A percentile compares a stretch with the other conserved stretches of the same genome.
Conservation (phyloP, 2,888 invertebrate genomes). For the Chaitophorus viminalis region DNA sequence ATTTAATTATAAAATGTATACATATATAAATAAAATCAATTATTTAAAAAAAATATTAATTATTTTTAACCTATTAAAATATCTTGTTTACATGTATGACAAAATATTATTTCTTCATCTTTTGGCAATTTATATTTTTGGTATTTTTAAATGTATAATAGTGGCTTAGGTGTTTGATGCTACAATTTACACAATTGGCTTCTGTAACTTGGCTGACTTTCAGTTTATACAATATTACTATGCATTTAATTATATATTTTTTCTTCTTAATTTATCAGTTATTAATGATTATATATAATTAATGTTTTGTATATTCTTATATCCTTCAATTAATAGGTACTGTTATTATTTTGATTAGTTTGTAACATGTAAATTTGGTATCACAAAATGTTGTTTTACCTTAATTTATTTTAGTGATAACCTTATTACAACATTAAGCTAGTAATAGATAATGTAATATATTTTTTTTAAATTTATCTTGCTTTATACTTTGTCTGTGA, state of each 20-base stretch:
- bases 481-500: too few species aligned
- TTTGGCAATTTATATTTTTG: not conserved
- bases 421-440: too few species aligned
- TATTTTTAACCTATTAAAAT: not conserved
- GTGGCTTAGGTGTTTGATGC: not conserved
- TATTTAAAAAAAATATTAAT: not conserved
- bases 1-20: not conserved
- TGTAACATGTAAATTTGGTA: not conserved
- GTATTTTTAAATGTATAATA: slow-evolving; percentile 3
- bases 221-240: slow-evolving; percentile 12
- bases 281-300: not conserved
- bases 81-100: not conserved
- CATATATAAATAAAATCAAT: not conserved
- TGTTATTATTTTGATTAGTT: not conserved
- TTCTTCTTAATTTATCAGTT: not conserved
- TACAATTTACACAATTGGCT: not conserved
- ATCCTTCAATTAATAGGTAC: not conserved
- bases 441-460: not conserved
- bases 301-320: not conserved
- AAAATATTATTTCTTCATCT: not conserved
- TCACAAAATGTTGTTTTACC: too few species aligned
- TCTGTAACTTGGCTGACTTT: slow-evolving; percentile 5
- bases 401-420: not conserved
- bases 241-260: not conserved
- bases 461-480: too few species aligned